phyloP scores from a whole-genome alignment of 1,140 invertebrate species.

The Caenorhabditis brenneri region DNA sequence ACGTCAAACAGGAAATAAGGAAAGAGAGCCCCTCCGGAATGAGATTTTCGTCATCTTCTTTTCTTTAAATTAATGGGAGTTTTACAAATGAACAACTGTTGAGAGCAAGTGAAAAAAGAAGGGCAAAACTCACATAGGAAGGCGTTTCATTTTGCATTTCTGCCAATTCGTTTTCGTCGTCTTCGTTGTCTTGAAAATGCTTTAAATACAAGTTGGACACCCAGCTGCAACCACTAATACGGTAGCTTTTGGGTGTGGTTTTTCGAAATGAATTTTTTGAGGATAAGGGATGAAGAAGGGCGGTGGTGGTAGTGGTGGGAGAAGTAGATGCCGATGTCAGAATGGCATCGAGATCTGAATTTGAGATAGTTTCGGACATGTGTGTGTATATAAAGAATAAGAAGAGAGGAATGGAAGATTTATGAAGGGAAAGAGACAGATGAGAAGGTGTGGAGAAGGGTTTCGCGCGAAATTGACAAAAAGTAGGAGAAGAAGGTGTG shows the following conservation, averaged over 20 bases:
- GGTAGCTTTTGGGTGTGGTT: conserved; percentile 9
- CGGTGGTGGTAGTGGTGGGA: neutral
- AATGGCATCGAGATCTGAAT: conserved; percentile 42
- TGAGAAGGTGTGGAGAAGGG: conserved; percentile 13
- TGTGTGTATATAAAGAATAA: neutral
- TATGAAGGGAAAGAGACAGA: neutral
- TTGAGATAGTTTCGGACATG: conserved; percentile 40
- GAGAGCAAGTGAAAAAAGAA: neutral
- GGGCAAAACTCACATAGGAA: conserved; percentile 38
- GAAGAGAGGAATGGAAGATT: conserved; percentile 7
- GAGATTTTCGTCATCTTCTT: neutral
- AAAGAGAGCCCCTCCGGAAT: neutral
- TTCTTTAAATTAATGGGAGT: conserved; percentile 37
- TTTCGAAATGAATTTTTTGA: conserved; percentile 8
- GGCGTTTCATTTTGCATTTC: conserved; percentile 29
- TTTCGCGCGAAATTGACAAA: conserved; percentile 25
- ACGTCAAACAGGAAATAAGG: neutral
- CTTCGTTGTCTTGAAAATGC: neutral
- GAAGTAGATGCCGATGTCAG: conserved; percentile 35
- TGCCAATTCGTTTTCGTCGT: neutral
- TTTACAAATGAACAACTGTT: neutral
- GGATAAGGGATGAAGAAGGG: neutral
- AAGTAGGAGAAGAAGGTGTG: too few species aligned
- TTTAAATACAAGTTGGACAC: neutral
- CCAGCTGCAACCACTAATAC: conserved; percentile 9